phyloP scores from a whole-genome alignment of 1,140 invertebrate species.

The Ylistrum balloti region DNA sequence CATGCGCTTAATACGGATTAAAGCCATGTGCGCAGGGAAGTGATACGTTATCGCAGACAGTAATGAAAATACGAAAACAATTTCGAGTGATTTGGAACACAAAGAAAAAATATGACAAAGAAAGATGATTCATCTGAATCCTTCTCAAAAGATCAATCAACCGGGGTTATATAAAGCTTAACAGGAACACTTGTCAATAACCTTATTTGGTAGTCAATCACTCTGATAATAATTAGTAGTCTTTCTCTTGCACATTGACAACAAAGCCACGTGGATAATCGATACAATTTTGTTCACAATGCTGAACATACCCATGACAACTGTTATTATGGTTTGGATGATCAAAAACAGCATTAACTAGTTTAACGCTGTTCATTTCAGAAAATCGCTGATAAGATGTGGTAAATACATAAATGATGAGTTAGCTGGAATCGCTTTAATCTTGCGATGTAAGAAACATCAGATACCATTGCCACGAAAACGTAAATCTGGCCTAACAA shows the following conservation, averaged over 20 bases:
- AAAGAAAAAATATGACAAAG: conserved; percentile 30
- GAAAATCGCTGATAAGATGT: no score
- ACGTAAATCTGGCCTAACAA: no score
- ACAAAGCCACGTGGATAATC: background rate
- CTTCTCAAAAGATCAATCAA: background rate
- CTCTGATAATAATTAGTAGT: background rate
- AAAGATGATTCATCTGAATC: conserved; percentile 11
- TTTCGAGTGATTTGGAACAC: background rate
- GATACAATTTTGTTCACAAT: background rate
- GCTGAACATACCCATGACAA: background rate
- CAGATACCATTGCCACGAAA: no score
- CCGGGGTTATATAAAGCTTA: background rate
- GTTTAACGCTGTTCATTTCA: no score
- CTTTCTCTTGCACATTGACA: background rate
- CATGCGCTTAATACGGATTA: background rate
- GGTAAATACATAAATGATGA: no score
- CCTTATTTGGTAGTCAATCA: background rate
- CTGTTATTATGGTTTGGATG: no score
- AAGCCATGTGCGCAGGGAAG: background rate
- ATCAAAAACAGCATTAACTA: no score
- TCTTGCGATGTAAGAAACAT: no score
- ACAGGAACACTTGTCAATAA: background rate
- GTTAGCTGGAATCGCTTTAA: no score
- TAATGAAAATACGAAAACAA: background rate
- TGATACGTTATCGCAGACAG: background rate